These are phyloP conservation scores for Nannoperca australis DNA, from an alignment of 2,797 vertebrate genomes.

Conservation along the genomic window DNA sequence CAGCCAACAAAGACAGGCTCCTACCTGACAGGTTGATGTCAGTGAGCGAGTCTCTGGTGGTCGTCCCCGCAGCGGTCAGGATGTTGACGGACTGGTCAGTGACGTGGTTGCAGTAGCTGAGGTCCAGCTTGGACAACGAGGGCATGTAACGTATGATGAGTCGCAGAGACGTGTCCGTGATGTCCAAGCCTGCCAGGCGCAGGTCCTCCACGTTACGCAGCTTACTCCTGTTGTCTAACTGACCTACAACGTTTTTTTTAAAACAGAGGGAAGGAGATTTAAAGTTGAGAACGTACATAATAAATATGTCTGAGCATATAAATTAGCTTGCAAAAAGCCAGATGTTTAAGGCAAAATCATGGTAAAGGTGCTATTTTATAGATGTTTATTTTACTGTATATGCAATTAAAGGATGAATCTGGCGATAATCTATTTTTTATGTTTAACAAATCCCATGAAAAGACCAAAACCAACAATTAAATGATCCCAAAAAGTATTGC, in stretches of 20 bases:
- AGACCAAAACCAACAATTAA: background rate
- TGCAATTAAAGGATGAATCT: background rate
- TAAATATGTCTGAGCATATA: background rate
- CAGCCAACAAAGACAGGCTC: constrained; percentile 37
- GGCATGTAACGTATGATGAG: constrained; percentile 96
- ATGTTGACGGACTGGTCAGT: constrained; percentile 96
- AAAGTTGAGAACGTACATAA: background rate
- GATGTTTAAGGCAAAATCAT: background rate
- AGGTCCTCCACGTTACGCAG: constrained; percentile 93
- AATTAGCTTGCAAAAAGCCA: background rate
- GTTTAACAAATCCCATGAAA: constrained; percentile 6
- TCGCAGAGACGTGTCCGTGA: constrained; percentile 92
- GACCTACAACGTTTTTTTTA: constrained; percentile 82
- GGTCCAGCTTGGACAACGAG: constrained; percentile 91
- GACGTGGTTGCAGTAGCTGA: constrained; percentile 97
- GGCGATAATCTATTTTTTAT: background rate
- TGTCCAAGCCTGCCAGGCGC: constrained; percentile 93
- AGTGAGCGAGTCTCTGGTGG: constrained; percentile 92
- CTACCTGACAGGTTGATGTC: constrained; percentile 94
- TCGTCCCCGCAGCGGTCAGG: constrained; percentile 93
- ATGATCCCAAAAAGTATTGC: background rate
- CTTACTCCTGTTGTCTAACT: constrained; percentile 95
- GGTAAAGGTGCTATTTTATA: background rate
- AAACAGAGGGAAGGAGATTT: background rate
- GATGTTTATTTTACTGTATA: background rate